phyloP scores from a whole-genome alignment of 2,888 invertebrate genomes.

The Ichneumon xanthorius region DNA sequence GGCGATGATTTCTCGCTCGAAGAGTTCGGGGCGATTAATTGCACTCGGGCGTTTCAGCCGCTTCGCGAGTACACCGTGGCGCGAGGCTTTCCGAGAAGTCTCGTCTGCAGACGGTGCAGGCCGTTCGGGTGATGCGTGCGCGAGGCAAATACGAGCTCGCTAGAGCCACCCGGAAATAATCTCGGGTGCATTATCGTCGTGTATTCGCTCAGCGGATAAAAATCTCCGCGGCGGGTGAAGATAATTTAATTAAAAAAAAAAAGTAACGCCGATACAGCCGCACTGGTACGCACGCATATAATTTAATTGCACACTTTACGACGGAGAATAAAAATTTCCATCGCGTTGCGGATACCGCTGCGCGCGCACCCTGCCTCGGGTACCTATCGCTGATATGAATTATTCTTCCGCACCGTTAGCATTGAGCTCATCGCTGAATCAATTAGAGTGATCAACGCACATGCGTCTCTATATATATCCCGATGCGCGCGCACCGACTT shows the following conservation, averaged over 20 bases:
- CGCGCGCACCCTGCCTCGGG: not conserved
- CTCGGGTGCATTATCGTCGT: not conserved
- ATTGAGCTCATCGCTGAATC: conserved; percentile 41
- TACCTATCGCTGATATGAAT: conserved; percentile 36
- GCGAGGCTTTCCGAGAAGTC: not conserved
- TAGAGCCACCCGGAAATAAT: not conserved
- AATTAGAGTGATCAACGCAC: conserved; percentile 14
- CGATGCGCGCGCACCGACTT: not conserved
- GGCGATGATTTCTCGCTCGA: not conserved
- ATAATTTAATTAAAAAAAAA: not conserved
- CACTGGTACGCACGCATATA: not conserved
- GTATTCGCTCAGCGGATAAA: not conserved
- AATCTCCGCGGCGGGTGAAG: not conserved
- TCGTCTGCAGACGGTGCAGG: not conserved
- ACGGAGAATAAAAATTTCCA: not conserved
- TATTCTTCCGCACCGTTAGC: conserved; percentile 44
- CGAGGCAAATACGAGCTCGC: not conserved
- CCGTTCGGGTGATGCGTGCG: not conserved
- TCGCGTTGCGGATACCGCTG: not conserved
- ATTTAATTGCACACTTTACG: not conserved
- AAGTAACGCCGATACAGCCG: not conserved
- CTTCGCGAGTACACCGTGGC: not conserved
- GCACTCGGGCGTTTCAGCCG: not conserved
- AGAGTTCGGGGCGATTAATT: conserved; percentile 1
- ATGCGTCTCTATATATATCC: not conserved